Percentiles rank a stretch among this genome's conserved stretches.
Conservation (phyloP, 2,888 invertebrate species). For the Amphipyra berbera region DNA sequence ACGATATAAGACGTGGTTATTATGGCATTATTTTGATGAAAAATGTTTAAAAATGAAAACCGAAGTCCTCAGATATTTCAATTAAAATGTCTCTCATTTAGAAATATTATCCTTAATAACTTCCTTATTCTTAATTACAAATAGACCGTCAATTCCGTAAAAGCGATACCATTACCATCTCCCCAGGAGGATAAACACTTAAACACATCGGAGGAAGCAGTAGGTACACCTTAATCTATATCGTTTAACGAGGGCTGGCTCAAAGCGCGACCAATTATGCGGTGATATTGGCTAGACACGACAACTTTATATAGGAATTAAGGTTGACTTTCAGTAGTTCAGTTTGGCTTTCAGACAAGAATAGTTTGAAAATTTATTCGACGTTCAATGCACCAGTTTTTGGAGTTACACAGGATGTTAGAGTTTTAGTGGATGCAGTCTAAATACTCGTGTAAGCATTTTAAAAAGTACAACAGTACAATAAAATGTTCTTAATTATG, state of each 20-base stretch:
- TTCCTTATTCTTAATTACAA: neutral
- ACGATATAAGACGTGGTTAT: too few relatives aligned
- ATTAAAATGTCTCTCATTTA: too few relatives aligned
- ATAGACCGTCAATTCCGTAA: conserved; percentile 4
- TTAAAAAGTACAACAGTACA: too few relatives aligned
- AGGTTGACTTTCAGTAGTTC: conserved; percentile 13
- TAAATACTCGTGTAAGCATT: too few relatives aligned
- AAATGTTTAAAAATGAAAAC: too few relatives aligned
- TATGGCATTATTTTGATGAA: too few relatives aligned
- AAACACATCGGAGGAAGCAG: conserved; percentile 2
- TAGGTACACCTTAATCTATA: conserved; percentile 26
- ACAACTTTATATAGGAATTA: conserved; percentile 41
- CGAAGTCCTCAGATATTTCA: too few relatives aligned
- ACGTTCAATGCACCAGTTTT: conserved; percentile 14
- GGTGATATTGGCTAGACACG: conserved; percentile 39
- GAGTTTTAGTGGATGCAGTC: too few relatives aligned
- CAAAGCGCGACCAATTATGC: conserved; percentile 43
- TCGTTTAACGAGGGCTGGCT: conserved; percentile 26
- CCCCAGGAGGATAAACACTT: conserved; percentile 7
- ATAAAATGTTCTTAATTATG: too few relatives aligned
- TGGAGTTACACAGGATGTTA: neutral
- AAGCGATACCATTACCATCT: conserved; percentile 17
- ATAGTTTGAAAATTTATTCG: conserved; percentile 27
- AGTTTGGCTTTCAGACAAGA: conserved; percentile 26
- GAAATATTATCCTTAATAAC: neutral